Evolutionary conservation across 2,113 vertebrate genomes (phyloP).

Genomic region (Alexandromys fortis): DNA sequence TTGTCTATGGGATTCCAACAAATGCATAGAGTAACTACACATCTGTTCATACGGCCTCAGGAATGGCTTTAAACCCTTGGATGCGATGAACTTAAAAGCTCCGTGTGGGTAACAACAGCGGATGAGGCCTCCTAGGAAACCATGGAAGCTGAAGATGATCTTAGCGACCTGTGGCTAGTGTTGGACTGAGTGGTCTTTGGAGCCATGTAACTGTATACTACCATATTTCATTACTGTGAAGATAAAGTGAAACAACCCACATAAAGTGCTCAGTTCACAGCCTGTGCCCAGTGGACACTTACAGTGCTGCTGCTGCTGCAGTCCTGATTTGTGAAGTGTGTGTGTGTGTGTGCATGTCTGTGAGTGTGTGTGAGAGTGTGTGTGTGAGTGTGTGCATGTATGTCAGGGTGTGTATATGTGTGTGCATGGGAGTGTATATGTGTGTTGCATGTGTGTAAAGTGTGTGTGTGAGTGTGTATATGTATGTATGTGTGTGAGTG

Average conservation of each 20-base stretch:
- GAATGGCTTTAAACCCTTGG: not conserved
- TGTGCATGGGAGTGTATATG: no score
- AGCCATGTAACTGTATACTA: not conserved
- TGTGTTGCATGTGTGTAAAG: no score
- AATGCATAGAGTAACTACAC: not conserved
- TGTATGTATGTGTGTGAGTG: no score
- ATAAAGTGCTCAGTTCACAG: no score
- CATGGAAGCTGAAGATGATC: not conserved
- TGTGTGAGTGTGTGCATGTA: no score
- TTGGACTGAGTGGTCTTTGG: not conserved
- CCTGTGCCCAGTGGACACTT: not conserved
- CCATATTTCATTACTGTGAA: not conserved
- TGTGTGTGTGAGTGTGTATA: no score
- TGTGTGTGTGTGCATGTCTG: no score
- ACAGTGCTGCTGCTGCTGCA: not conserved
- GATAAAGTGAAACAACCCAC: not conserved
- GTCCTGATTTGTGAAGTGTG: not conserved
- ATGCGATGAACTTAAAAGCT: not conserved
- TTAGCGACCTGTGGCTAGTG: not conserved
- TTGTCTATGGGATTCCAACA: not conserved
- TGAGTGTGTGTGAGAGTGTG: no score
- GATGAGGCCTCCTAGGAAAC: not conserved
- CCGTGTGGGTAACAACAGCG: not conserved
- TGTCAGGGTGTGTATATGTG: no score
- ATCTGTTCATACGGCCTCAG: not conserved